Conservation (phyloP, 2,113 vertebrate species). For the Lagopus muta region DNA sequence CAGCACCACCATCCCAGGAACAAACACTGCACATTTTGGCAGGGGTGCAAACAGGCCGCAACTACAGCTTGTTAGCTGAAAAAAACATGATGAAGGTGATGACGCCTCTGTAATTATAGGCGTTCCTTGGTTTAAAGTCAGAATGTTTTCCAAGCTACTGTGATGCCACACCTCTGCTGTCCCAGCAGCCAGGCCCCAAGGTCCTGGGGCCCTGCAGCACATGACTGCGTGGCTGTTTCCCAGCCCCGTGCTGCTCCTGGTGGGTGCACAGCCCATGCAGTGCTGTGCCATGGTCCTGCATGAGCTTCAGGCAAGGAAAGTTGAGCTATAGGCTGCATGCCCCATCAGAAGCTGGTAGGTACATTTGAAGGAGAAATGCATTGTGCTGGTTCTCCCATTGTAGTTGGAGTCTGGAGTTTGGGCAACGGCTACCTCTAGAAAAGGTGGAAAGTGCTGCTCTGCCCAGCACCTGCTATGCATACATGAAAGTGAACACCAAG, state of each 20-base stretch:
- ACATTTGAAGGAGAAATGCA: neutral
- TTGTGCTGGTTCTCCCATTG: neutral
- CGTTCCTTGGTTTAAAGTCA: conserved; percentile 77
- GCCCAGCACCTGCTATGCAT: rapidly evolving
- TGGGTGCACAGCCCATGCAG: neutral
- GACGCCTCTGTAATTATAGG: conserved; percentile 82
- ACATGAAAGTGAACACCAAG: neutral
- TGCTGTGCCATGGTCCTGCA: neutral
- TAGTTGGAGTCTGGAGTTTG: neutral
- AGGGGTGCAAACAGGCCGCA: conserved; percentile 60
- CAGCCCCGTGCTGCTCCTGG: neutral
- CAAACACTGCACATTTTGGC: conserved; percentile 71
- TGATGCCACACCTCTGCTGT: conserved; percentile 63
- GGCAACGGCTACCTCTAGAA: neutral
- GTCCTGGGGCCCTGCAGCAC: conserved; percentile 57
- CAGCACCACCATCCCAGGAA: conserved; percentile 65
- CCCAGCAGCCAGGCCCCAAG: conserved; percentile 62
- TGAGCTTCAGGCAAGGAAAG: neutral
- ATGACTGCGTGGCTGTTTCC: neutral
- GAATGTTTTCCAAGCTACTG: conserved; percentile 78
- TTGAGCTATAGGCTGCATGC: neutral
- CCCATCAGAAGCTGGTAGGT: neutral
- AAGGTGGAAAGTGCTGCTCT: neutral
- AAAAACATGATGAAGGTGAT: conserved; percentile 73
- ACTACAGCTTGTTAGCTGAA: conserved; percentile 68